Base-by-base conservation (phyloP, 2,113 vertebrate genomes). In the Microcebus ravelobensis region DNA sequence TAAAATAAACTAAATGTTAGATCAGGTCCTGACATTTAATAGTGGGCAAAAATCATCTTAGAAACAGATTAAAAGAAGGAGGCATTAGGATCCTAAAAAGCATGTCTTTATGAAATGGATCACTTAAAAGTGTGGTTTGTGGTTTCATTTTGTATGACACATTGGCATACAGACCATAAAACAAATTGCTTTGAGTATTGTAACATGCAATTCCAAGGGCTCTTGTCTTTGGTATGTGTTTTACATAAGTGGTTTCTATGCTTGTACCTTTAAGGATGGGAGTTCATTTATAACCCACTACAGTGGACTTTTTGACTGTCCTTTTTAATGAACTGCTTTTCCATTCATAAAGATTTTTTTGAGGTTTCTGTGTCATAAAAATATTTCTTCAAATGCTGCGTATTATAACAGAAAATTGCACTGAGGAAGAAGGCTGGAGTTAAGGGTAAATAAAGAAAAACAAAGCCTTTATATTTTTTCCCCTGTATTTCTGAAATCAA, bases 131-230 rank as follows among this genome's bases (percentile, higher is more conserved):
- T 65, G 57, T 7, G 83, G n/a, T 92, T 83, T 93, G 91, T 55
- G 77, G 42, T 88, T 97, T 95, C 52, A 94, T 88, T 95, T 59
- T 61, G 68, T n/a, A 29, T 59, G 73, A 36, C 34, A 83, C 80
- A 57, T 95, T 94, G 87, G 70, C 55, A 68, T 61, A 90, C 57
- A 73, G 5, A 87, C 57, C 57, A 73, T 36, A 94, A 95, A 97
- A 92, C 84, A 92, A 97, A 96, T 96, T 88, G 36, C 55, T 96
- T 89, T 83, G 74, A 94, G 79, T 87, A 84, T 92, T 97, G 34
- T 79, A 94, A 91, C 50, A 55, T 87, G 39, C 50, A 86, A 17
- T 86, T 79, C 95, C 73, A 96, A 95, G 27, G 20, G 50, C 48
- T 94, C 91, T 7, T 93, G 55, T 79, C 89, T 97, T 85, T 68